Evolutionary conservation across 2,797 vertebrate genomes (phyloP), one percentile per base, ranked within the genome.

Genomic region (Gouania willdenowi): DNA sequence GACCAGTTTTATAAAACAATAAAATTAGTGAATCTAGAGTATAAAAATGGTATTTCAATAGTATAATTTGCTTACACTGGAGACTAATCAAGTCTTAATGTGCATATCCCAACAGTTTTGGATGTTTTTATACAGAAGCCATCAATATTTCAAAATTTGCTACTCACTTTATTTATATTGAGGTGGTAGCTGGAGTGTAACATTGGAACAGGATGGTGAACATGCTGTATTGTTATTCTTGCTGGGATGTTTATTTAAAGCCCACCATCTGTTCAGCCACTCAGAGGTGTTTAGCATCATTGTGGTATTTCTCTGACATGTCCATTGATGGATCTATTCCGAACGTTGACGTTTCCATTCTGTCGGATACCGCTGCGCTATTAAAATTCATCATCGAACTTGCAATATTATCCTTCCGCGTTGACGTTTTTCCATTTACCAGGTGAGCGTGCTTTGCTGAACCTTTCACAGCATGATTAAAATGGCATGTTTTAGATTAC

Each of bases 401-500:
- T 38, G 46, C 68, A 58, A 65, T 81, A 75, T 45, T 50, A 67
- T 30, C 35, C 40, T 68, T 63, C 39, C 24, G 29, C 64, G 53
- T 79, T 64, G 65, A 70, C 55, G n/a, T 25, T n/a, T 55, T 49
- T 68, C 38, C 3, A 14, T 17, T 1, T 12, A 69, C 71, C 83
- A 86, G 83, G 83, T 86, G 83, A 79, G 68, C 66, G 42, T 41
- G 66, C 43, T 39, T 47, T 49, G 60, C 44, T 49, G 66, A 57
- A 64, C 67, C 46, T 56, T 73, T 77, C 71, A 66, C 70, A 65
- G 51, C 49, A 4, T 76, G 65, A 81, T 75, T 71, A 66, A 81
- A 67, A 50, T 43, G 69, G 69, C 49, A 55, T 82, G 81, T 71
- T 83, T 81, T 68, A 41, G 68, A 83, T 83, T 84, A 83, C 35